Percentiles rank a stretch among this genome's conserved stretches.
phyloP scores from a whole-genome alignment of 2,888 invertebrate species.

The Rhorus exstirpatorius region DNA sequence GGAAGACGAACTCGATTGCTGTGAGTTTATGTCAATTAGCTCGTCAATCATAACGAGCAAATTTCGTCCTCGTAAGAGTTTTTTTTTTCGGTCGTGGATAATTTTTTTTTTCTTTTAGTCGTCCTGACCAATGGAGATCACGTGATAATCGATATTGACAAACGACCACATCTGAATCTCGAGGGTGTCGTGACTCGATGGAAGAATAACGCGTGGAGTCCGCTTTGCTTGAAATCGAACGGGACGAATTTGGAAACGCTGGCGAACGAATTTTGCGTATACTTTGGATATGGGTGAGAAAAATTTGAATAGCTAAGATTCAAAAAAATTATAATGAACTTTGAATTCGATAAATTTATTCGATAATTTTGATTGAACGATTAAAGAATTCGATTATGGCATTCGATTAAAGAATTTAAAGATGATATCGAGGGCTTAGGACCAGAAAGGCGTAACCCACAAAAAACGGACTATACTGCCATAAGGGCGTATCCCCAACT shows the following conservation, averaged over 20 bases:
- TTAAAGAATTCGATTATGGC: no score
- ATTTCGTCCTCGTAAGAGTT: no score
- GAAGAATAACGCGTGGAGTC: conserved; percentile 89
- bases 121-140: conserved; percentile 90
- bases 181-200: conserved; percentile 90
- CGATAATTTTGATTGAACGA: neutral
- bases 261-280: conserved; percentile 88
- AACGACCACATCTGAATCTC: conserved; percentile 88
- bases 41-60: neutral
- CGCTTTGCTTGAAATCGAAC: conserved; percentile 88
- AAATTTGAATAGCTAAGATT: neutral
- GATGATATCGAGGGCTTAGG: no score
- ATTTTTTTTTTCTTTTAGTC: conserved; percentile 86
- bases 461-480: no score
- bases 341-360: neutral
- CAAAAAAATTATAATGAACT: neutral
- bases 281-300: conserved; percentile 90
- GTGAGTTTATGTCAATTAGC: conserved; percentile 80
- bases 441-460: no score
- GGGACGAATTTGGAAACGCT: conserved; percentile 82
- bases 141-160: conserved; percentile 88
- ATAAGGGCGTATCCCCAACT: no score
- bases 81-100: no score
- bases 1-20: conserved; percentile 93
- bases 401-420: no score